These are phyloP conservation scores for Oreotrochilus melanogaster DNA, from an alignment of 2,113 vertebrate species.

Conservation along the genomic window DNA sequence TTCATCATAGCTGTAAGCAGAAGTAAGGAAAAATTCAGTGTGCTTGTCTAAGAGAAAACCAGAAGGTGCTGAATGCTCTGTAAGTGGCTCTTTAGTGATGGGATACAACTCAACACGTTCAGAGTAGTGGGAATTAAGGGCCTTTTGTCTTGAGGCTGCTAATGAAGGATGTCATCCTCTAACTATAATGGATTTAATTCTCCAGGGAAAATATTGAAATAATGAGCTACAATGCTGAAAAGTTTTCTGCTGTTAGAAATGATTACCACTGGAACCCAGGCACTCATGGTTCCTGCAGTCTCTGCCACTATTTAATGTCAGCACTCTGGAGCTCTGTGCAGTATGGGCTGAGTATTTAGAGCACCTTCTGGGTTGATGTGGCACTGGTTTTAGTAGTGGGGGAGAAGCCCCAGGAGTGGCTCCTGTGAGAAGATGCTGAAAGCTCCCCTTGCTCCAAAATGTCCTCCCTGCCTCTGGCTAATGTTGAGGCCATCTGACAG, in stretches of 20 bases:
- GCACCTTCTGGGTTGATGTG: no score
- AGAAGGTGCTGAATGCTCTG: background rate
- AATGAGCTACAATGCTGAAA: background rate
- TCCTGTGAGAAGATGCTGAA: no score
- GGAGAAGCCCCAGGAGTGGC: no score
- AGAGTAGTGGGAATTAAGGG: background rate
- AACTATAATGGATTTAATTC: background rate
- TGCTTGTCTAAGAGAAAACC: background rate
- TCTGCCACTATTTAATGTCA: background rate
- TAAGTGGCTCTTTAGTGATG: background rate
- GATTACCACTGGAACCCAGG: background rate
- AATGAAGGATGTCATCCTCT: background rate
- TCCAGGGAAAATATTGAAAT: background rate
- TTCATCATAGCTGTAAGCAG: background rate
- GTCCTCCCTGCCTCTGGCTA: no score
- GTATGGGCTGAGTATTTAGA: background rate
- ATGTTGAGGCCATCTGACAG: no score
- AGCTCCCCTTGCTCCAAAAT: no score
- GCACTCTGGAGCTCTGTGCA: background rate
- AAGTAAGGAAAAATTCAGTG: background rate
- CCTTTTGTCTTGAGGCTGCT: conserved; percentile 17
- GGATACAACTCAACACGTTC: background rate
- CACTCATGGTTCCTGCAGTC: background rate
- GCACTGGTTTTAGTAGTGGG: no score
- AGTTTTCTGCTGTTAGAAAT: background rate